Evolutionary conservation across 2,888 invertebrate species (phyloP), one percentile per base, ranked within the genome.

Genomic region (Erpobdella octoculata): DNA sequence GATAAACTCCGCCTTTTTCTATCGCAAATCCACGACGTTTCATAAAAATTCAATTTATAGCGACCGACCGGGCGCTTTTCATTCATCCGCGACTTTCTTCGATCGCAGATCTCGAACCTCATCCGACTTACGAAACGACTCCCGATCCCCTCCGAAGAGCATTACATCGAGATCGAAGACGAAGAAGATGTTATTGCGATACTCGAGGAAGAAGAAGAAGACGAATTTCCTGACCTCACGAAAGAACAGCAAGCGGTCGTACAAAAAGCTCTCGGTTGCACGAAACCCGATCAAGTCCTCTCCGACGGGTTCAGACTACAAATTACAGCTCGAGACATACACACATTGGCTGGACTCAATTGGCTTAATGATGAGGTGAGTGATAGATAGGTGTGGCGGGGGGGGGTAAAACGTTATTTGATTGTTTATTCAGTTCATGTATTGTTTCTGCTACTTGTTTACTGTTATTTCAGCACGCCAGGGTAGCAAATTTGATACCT

Each of bases 301-400:
- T 86, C 87, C 0, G 86, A 87, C 73, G 86, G 82, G 5, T 88
- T 86, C 76, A 84, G 85, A 15, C 78, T 90, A 37, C 86, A 86
- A 73, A 88, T 93, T 21, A 88, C 87, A 0, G 83, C 92, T 72
- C 87, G 88, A 65, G 96, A 97, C 81, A 87, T 97, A 21, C 86
- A 87, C 74, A 94, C 95, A 0, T 83, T 98, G 28, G 83, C 86
- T 0, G 90, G 90, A 0, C 85, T 90, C 0, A 91, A 91, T 82
- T 98, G 97, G 97, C 86, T 98, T 0, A 98, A 97, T 79, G 97
- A 98, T 82, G 86, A 86, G 79, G 84, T 86, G 73, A 46, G 67
- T 5, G 21, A 33, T 64, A n/a, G n/a, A n/a, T n/a, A n/a, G n/a
- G n/a, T n/a, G n/a, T 12, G 31, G n/a, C 46, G 18, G 21, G 8